Conservation (phyloP, 2,888 invertebrate genomes). For the Cantharis nigra region DNA sequence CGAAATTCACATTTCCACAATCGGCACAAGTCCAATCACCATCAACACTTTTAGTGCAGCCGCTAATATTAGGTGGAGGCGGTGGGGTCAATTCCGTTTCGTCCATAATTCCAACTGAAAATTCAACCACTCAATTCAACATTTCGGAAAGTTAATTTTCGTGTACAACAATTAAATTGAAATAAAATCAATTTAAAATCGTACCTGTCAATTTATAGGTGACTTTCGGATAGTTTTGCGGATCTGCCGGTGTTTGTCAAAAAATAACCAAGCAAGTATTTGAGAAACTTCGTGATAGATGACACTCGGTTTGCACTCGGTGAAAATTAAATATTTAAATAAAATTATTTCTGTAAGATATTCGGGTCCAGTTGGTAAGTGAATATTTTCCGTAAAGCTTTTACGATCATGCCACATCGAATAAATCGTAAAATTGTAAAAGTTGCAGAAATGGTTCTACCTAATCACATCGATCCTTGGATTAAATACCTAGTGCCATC, state of each 20-base stretch:
- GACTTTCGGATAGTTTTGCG: background rate
- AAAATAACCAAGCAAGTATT: background rate
- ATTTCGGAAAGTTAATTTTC: background rate
- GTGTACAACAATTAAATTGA: background rate
- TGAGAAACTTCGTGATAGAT: background rate
- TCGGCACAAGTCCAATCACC: conserved; percentile 72
- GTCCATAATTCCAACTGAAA: conserved; percentile 40
- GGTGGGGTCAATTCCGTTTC: conserved; percentile 49
- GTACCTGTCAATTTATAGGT: background rate
- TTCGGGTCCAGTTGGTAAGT: background rate
- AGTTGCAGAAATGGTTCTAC: background rate
- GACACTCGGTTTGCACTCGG: background rate
- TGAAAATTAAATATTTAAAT: background rate
- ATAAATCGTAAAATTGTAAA: background rate
- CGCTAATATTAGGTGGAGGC: conserved; percentile 45
- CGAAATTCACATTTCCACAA: conserved; percentile 95
- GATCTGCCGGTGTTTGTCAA: background rate
- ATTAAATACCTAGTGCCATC: conserved; percentile 3
- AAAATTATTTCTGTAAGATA: background rate
- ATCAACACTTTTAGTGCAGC: conserved; percentile 43
- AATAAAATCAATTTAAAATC: background rate
- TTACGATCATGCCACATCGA: background rate
- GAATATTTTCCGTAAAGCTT: background rate
- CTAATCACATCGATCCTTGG: background rate
- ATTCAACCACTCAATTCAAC: background rate